Conservation (phyloP, 53 echinoderm and acorn worm species). For the Hippasteria phrygiana region DNA sequence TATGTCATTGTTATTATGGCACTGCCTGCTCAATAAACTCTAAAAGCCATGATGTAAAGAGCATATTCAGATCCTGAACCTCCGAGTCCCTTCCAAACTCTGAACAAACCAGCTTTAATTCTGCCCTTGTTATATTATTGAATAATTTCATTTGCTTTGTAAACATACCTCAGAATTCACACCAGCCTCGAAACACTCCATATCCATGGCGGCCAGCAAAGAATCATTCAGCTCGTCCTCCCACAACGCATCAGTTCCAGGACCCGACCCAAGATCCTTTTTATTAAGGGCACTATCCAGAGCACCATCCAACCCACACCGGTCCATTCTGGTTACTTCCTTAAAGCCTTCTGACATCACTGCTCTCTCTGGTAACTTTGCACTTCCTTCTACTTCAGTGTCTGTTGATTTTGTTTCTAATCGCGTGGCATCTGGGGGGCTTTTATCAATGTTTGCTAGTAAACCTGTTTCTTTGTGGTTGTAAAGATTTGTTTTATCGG, state of each 20-base stretch:
- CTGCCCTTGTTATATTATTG: neutral
- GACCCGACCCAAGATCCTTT: conserved; percentile 11
- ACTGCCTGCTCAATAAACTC: no score
- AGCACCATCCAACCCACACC: neutral
- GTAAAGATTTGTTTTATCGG: conserved; percentile 5
- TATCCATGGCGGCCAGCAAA: conserved; percentile 70
- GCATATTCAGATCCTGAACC: no score
- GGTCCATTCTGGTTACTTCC: neutral
- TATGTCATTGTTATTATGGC: no score
- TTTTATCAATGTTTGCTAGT: neutral
- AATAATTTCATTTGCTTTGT: neutral
- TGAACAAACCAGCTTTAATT: no score
- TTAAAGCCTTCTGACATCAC: neutral
- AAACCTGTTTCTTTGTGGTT: neutral
- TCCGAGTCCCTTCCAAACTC: no score
- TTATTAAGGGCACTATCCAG: neutral
- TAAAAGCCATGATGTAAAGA: no score
- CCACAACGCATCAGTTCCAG: conserved; percentile 65
- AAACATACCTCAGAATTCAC: conserved; percentile 5
- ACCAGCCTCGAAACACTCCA: conserved; percentile 65
- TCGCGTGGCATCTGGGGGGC: neutral
- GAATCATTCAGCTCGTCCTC: conserved; percentile 73
- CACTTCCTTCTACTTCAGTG: neutral
- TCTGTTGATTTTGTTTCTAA: neutral
- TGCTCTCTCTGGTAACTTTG: neutral